Conservation (phyloP, 1,140 invertebrate species). For the Lysiphlebus fabarum region DNA sequence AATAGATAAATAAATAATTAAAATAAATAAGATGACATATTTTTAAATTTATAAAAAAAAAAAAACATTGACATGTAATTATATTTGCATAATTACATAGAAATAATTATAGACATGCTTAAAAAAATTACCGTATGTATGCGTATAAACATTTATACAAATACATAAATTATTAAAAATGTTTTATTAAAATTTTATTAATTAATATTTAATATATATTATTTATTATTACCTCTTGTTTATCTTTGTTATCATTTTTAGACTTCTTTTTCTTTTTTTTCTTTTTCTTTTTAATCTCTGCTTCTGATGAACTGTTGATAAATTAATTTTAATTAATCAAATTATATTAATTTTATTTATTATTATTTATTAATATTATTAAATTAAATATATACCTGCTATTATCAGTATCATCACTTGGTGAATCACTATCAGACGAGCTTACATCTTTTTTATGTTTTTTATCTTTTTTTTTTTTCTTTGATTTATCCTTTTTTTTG, state of each 20-base stretch:
- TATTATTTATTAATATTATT: neutral
- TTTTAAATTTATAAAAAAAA: too few species aligned
- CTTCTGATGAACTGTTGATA: slow-evolving; percentile 38
- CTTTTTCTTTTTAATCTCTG: slow-evolving; percentile 45
- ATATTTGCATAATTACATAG: too few species aligned
- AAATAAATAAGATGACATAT: too few species aligned
- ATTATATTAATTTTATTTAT: slow-evolving; percentile 2
- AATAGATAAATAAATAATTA: too few species aligned
- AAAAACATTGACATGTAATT: too few species aligned
- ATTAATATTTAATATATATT: slow-evolving; percentile 13
- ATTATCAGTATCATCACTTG: slow-evolving; percentile 44
- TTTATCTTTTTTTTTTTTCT: slow-evolving; percentile 50
- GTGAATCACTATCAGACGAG: slow-evolving; percentile 45
- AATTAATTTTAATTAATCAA: neutral
- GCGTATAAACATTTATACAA: neutral
- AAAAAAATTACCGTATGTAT: too few species aligned
- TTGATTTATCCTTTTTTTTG: slow-evolving; percentile 52
- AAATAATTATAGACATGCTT: neutral
- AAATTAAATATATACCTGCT: slow-evolving; percentile 39
- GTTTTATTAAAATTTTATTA: slow-evolving; percentile 23
- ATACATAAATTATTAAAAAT: slow-evolving; percentile 10
- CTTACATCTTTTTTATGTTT: slow-evolving; percentile 48
- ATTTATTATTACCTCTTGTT: slow-evolving; percentile 43
- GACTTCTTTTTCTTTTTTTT: slow-evolving; percentile 47
- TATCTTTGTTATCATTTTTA: slow-evolving; percentile 41